Evolutionary conservation across 2,888 invertebrate genomes (phyloP).

Genomic region (Lithodes maja): DNA sequence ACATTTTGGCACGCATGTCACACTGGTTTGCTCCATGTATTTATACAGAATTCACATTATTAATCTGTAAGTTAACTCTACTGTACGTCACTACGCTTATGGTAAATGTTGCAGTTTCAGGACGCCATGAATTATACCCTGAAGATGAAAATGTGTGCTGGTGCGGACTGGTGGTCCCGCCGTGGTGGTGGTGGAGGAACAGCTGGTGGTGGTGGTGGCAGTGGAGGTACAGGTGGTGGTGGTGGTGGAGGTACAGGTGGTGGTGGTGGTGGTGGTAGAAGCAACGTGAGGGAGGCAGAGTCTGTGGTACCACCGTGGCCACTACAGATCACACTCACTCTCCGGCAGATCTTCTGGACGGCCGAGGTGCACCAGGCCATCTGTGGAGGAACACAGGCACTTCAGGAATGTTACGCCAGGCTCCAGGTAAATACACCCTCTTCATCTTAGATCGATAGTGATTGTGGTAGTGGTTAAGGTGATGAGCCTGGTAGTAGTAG

Average conservation of each 20-base stretch:
- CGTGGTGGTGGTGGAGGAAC: no score
- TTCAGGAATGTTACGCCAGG: conserved; percentile 81
- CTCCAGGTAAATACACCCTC: conserved; percentile 75
- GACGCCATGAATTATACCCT: conserved; percentile 50
- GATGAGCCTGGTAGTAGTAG: no score
- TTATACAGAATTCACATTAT: no score
- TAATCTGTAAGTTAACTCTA: no score
- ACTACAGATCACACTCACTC: conserved; percentile 79
- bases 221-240: no score
- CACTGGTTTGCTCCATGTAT: no score
- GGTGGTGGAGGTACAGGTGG: no score
- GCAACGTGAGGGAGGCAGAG: conserved; percentile 12
- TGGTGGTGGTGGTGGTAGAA: neutral
- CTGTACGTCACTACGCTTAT: no score
- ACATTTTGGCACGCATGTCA: no score
- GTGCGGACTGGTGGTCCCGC: conserved; percentile 50
- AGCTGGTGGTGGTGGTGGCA: no score
- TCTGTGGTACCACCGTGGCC: conserved; percentile 46
- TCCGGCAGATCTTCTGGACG: conserved; percentile 83
- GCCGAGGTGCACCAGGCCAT: conserved; percentile 85
- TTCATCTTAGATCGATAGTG: no score
- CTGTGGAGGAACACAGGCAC: conserved; percentile 77
- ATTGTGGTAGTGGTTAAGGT: no score
- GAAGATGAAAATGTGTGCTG: conserved; percentile 45
- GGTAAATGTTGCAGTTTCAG: conserved; percentile 47